These are phyloP conservation scores for Vidua chalybeata DNA, from an alignment of 2,113 vertebrate genomes.

Conservation along the genomic window DNA sequence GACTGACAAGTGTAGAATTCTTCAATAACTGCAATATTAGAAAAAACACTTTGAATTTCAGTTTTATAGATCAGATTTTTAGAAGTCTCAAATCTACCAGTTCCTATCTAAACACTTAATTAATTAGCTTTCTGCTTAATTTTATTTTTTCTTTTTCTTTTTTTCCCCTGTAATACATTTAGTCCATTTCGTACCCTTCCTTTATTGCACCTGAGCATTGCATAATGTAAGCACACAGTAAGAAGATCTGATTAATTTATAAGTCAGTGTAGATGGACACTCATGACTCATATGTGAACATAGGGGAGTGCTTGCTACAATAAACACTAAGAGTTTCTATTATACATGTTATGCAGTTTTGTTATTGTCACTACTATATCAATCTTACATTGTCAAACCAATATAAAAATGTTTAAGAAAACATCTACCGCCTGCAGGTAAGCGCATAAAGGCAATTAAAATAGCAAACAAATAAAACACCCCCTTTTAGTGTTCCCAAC, in stretches of 20 bases:
- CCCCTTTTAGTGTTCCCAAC: not conserved
- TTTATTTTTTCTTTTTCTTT: not conserved
- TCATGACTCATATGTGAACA: not conserved
- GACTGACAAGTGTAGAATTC: not conserved
- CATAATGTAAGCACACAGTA: not conserved
- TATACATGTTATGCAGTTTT: not conserved
- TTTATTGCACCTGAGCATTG: not conserved
- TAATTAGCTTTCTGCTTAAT: not conserved
- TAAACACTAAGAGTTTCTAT: not conserved
- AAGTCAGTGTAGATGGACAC: not conserved
- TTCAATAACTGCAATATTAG: not conserved
- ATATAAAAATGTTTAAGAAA: not conserved
- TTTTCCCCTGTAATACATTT: not conserved
- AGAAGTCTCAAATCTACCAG: not conserved
- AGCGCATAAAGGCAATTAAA: not conserved
- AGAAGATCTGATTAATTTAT: not conserved
- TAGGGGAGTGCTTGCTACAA: rapidly evolving
- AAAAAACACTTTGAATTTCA: not conserved
- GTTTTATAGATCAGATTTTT: not conserved
- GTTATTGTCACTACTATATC: not conserved
- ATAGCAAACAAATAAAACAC: not conserved
- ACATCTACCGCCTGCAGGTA: not conserved
- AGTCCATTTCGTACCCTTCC: not conserved
- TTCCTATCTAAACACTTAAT: not conserved
- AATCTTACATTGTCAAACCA: not conserved